A percentile compares a stretch with the other conserved stretches of the same genome.
These are phyloP conservation scores for Procavia capensis DNA, from an alignment of 2,113 vertebrate species.

Conservation along the genomic window DNA sequence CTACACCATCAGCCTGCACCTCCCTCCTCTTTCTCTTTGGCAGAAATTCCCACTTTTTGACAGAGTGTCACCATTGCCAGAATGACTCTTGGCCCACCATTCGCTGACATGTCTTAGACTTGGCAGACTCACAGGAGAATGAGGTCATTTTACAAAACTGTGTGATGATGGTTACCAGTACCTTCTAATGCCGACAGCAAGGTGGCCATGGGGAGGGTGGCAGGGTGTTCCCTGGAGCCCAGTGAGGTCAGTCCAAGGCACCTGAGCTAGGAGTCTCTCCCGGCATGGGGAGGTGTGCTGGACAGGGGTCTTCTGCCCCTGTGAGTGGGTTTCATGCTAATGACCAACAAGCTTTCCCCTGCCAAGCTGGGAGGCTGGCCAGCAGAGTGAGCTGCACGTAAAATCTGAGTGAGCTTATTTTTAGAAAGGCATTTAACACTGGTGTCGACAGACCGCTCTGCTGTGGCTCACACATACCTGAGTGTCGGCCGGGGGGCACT, in stretches of 20 bases:
- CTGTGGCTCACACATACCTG: constrained; percentile 34
- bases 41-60: constrained; percentile 16
- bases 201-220: neutral
- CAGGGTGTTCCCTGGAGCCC: neutral
- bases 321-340: neutral
- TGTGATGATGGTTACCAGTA: neutral
- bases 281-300: neutral
- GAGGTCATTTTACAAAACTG: constrained; percentile 42
- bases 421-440: constrained; percentile 63
- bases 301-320: neutral
- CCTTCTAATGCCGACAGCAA: neutral
- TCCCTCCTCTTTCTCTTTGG: neutral
- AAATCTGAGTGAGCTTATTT: constrained; percentile 23
- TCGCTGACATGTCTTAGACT: neutral
- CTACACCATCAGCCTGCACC: neutral
- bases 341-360: neutral
- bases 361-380: neutral
- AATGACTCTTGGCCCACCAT: neutral
- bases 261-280: neutral
- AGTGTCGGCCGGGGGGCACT: neutral
- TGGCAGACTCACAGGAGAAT: constrained; percentile 49
- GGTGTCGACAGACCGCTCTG: neutral
- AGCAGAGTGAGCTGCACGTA: constrained; percentile 33
- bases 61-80: neutral
- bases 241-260: neutral